Evolutionary conservation across 2,888 invertebrate genomes (phyloP).

Genomic region (Agrochola lychnidis): DNA sequence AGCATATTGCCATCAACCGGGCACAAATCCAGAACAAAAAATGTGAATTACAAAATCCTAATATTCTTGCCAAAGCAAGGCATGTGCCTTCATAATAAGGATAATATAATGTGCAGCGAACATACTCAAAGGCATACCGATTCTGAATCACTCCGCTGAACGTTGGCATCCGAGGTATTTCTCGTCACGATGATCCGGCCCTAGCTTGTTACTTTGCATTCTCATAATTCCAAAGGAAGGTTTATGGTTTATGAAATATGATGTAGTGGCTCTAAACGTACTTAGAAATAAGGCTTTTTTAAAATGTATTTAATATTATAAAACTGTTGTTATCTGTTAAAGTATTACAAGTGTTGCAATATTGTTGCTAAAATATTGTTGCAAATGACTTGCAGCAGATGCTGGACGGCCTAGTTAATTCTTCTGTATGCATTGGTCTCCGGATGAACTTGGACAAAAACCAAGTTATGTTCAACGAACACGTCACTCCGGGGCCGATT

Average conservation of each 20-base stretch:
- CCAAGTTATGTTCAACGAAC: no score
- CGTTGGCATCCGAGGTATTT: slow-evolving; percentile 65
- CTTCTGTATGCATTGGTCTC: no score
- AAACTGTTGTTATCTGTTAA: not conserved
- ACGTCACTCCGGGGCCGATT: no score
- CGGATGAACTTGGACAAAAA: no score
- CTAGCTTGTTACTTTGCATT: slow-evolving; percentile 66
- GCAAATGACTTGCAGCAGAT: no score
- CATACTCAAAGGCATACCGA: slow-evolving; percentile 74
- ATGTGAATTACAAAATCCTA: not conserved
- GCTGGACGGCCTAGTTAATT: no score
- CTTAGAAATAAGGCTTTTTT: not conserved
- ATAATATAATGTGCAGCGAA: slow-evolving; percentile 44
- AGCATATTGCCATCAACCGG: not conserved
- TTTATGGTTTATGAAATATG: slow-evolving; percentile 51
- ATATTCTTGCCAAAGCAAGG: not conserved
- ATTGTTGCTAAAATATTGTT: no score
- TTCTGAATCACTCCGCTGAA: slow-evolving; percentile 71
- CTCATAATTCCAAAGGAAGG: slow-evolving; percentile 54
- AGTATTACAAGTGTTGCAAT: slow-evolving; percentile 5
- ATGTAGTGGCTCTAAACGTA: slow-evolving; percentile 21
- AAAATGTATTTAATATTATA: slow-evolving; percentile 12
- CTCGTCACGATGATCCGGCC: slow-evolving; percentile 64
- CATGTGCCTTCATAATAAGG: not conserved
- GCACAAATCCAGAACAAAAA: not conserved